These are phyloP conservation scores for Psittacula derbiana DNA, from an alignment of 2,797 vertebrate species.

Conservation along the genomic window DNA sequence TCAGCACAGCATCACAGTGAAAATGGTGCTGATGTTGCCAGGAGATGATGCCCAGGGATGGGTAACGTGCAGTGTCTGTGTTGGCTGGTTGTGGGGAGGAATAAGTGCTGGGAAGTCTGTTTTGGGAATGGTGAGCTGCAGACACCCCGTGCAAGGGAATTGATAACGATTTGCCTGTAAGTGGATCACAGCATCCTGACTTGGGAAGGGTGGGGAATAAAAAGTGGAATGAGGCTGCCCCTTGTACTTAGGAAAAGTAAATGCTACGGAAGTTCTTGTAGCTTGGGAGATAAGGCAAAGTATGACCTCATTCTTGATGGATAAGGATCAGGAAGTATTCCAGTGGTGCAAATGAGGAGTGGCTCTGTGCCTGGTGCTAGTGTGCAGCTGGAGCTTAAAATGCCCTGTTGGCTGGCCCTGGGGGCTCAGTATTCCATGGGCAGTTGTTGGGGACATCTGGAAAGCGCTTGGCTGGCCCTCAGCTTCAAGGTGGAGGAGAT, in stretches of 20 bases:
- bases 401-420: not conserved
- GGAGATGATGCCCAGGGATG: not conserved
- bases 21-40: not conserved
- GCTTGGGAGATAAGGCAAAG: constrained; percentile 22
- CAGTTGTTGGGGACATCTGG: not conserved
- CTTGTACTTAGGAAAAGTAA: not conserved
- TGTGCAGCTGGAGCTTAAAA: not conserved
- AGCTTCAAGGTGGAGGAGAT: not conserved
- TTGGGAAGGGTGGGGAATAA: not conserved
- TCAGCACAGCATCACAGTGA: not conserved
- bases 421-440: not conserved
- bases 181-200: not conserved
- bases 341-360: not conserved
- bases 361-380: not conserved
- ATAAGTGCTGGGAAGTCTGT: not conserved
- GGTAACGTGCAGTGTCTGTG: not conserved
- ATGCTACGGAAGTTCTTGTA: constrained; percentile 8
- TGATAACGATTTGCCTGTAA: not conserved
- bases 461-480: not conserved
- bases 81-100: not conserved
- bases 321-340: not conserved
- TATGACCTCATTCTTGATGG: not conserved
- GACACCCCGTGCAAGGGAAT: not conserved
- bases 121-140: not conserved
- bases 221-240: not conserved